Percentiles rank a stretch among this genome's conserved stretches.
These are phyloP conservation scores for Elgaria multicarinata DNA, from an alignment of 2,113 vertebrate genomes.

Conservation along the genomic window DNA sequence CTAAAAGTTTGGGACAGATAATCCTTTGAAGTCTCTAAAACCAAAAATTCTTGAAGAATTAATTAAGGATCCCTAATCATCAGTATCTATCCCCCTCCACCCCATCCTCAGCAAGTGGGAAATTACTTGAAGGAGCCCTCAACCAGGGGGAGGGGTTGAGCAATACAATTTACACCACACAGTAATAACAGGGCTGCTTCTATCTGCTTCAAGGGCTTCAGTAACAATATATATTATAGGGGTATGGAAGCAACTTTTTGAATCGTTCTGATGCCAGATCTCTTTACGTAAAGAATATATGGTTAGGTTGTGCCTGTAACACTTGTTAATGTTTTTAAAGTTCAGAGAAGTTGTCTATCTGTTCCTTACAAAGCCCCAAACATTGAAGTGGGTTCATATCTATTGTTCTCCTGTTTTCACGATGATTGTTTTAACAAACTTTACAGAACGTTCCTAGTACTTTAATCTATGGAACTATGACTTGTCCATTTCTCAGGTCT, in stretches of 20 bases:
- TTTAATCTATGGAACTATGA: neutral
- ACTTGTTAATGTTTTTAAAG: conserved; percentile 30
- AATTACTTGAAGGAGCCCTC: conserved; percentile 12
- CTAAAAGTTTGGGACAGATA: conserved; percentile 18
- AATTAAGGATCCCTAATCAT: neutral
- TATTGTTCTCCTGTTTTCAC: neutral
- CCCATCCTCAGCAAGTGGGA: neutral
- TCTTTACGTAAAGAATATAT: conserved; percentile 3
- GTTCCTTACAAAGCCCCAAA: neutral
- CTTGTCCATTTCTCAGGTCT: neutral
- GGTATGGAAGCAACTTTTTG: neutral
- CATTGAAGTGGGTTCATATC: neutral
- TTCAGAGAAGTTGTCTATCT: conserved; percentile 6
- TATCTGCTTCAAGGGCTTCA: neutral
- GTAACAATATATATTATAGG: neutral
- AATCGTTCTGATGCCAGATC: conserved; percentile 5
- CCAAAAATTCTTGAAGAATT: conserved; percentile 64
- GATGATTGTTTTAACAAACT: too few relatives aligned
- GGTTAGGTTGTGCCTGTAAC: neutral
- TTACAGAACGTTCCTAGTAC: neutral
- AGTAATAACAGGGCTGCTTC: conserved; percentile 6
- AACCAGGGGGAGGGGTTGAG: neutral
- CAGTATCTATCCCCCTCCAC: neutral
- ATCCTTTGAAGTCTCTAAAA: conserved; percentile 62
- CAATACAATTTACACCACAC: neutral